Base-by-base conservation (phyloP, 1,140 invertebrate species). In the Lineus longissimus region DNA sequence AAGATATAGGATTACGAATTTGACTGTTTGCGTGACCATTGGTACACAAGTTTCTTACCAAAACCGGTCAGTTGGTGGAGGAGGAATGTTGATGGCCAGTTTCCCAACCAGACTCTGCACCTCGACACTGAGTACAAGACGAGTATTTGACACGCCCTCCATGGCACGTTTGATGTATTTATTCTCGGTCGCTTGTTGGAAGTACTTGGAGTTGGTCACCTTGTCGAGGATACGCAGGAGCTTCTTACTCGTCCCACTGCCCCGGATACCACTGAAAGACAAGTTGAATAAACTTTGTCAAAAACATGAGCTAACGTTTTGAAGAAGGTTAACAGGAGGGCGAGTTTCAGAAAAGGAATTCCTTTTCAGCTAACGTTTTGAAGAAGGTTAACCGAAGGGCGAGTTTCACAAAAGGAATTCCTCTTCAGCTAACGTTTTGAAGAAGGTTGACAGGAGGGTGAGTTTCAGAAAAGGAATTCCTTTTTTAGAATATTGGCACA, bases 41-140 rank as follows among this genome's bases (percentile, higher is more conserved):
- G n/a, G n/a, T n/a, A n/a, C n/a, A n/a, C n/a, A 36, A 36, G 6
- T 36, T 45, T 59, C 70, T 71, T 68, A 87, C 96, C 96, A 98
- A 1, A 98, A 72, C 55, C 95, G 85, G 83, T 98, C 94, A 43
- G 91, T 89, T 0, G 95, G 95, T 43, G 94, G 92, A 27, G 93
- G 91, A 31, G 95, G 94, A 71, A 98, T 87, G 81, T 98, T 98
- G n/a, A 98, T 64, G 1, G 91, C 89, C 45, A 96, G 82, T 19
- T 88, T 88, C 0, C 95, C 95, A 68, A 89, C 87, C 63, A 97
- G 79, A 25, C 87, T 88, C 56, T 90, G 89, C 7, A 98, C 81
- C 77, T 94, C 93, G 4, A 98, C 91, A 68, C 90, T 90, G 57
- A 98, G 83, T 51, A 91, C 87, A 17, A 98, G 87, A 63, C 93